Evolutionary conservation across 1,140 invertebrate genomes (phyloP), one percentile per base, ranked within the genome.

Genomic region (Megathymus violae): DNA sequence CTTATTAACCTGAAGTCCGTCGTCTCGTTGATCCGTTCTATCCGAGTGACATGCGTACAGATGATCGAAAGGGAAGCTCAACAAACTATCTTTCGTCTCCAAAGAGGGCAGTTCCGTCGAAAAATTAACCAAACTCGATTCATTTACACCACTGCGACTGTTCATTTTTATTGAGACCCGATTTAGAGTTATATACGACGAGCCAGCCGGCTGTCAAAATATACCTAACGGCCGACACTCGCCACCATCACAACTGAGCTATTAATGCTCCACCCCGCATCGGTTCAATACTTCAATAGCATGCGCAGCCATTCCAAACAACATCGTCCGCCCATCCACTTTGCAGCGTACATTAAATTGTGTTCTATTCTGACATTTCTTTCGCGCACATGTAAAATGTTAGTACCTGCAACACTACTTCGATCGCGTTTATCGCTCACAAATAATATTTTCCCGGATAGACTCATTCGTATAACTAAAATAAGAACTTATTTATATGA

Each of bases 101-200:
- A 88, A 71, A 16, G 80, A 78, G 13, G 80, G 70, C 54, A 85
- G 70, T 66, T 88, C 82, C 58, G 78, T 65, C 67, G 85, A 80
- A 71, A 84, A 84, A 80, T 86, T 87, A 76, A 88, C 81, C 78
- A 88, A 82, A 82, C 88, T 88, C 65, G 77, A 80, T 85, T 88
- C 79, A 84, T 88, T 85, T 75, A 82, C 81, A 76, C 80, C 80
- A 82, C 74, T 86, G 69, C 85, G 85, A 88, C 77, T 87, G 79
- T 87, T 89, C 87, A 89, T 89, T 80, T 88, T 89, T 86, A 83
- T 76, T 60, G 65, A 65, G 67, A 80, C 51, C 74, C 74, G 67
- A 78, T 75, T 59, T 71, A 82, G 66, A 78, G 64, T 77, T 64
- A 76, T 72, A 62, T 71, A 74, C 71, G 81, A 85, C 81, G 62